Base-by-base conservation (phyloP, 2,113 vertebrate genomes). In the Brachyhypopomus gauderio region DNA sequence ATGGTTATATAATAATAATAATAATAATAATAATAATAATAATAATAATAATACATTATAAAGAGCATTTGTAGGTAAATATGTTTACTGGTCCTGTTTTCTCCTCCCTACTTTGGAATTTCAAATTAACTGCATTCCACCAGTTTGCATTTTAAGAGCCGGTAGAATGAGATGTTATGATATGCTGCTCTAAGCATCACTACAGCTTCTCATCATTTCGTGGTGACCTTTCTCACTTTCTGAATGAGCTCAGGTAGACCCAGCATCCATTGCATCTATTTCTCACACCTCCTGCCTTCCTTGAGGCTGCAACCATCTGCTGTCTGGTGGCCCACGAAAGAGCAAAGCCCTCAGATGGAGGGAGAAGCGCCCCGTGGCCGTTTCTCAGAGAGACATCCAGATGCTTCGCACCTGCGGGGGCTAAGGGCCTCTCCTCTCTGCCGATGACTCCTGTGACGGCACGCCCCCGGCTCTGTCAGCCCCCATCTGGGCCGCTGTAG, bases 401-500 rank as follows among this genome's bases (percentile, higher is more conserved):
- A 12, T 52, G 45, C 45, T 52, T 52, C 8, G 45, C 45, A 52
- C 45, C 45, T 52, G 45, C 45, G 12, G 45, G 45, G 45, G 45
- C 45, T 41, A 41, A 41, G 41, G 41, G 41, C 41, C 41, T 41
- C 41, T 41, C 41, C 41, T 41, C 41, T 52, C 45, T 52, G 9
- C 12, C 45, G 9, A 7, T 14, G 45, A 52, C 45, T 52, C 45
- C 45, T 52, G 8, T 7, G 45, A 52, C 9, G 12, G 9, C 9
- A 3, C 45, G 41, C 74, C 72, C 22, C 11, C 20, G 72, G 77
- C 69, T 73, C 38, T 60, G 36, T 60, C 63, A 3, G 20, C 34
- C 27, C 12, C 73, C 74, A 78, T 87, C 81, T 85, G 78, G 75
- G 60, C 77, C 36, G 63, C 80, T 72, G 70, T 20, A 64, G 80